phyloP scores from a whole-genome alignment of 2,113 vertebrate species.

The Sterna hirundo region DNA sequence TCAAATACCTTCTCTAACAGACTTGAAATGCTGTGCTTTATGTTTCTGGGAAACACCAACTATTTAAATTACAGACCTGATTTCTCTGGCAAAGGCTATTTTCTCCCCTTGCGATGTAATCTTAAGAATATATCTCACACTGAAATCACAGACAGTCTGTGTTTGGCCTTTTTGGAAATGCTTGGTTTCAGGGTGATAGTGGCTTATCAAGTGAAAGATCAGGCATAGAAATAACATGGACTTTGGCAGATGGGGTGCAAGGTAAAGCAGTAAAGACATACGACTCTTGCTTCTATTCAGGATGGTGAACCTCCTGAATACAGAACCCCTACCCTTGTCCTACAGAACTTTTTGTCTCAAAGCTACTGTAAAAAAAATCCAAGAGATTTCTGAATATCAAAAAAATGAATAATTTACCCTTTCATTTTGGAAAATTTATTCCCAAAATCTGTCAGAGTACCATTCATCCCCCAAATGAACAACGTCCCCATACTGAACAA shows the following conservation, averaged over 20 bases:
- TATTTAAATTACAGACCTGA: background rate
- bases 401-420: background rate
- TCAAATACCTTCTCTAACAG: background rate
- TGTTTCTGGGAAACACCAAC: background rate
- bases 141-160: background rate
- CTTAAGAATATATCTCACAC: background rate
- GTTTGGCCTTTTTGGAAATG: background rate
- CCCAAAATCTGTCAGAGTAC: background rate
- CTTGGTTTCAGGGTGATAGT: background rate
- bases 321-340: background rate
- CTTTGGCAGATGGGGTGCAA: background rate
- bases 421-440: background rate
- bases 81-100: constrained; percentile 8
- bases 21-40: background rate
- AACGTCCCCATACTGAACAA: background rate
- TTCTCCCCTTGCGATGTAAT: background rate
- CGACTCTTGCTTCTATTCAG: background rate
- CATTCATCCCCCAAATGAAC: background rate
- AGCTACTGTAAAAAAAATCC: background rate
- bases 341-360: background rate
- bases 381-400: background rate
- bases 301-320: background rate
- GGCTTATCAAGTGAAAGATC: background rate
- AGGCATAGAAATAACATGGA: background rate
- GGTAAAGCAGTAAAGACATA: background rate